Conservation (phyloP, 2,888 invertebrate species). For the Spicauda simplicius region DNA sequence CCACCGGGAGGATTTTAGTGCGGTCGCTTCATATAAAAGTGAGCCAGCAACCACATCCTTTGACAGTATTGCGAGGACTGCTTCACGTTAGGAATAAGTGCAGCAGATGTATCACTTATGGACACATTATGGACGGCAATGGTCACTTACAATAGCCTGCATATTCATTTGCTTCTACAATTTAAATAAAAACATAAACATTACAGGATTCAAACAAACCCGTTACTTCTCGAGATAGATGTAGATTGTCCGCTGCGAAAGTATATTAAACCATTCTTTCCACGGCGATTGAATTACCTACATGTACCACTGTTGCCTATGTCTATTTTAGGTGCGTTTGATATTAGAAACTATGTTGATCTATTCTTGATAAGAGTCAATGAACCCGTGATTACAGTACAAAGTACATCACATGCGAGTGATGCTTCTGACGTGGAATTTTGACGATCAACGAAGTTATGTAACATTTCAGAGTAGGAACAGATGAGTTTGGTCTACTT, state of each 20-base stretch:
- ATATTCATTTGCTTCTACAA: too few species aligned
- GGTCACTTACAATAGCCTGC: too few species aligned
- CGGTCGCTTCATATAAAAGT: too few species aligned
- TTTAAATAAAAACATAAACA: too few species aligned
- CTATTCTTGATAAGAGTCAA: conserved; percentile 33
- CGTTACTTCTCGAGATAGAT: too few species aligned
- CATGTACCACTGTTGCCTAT: background rate
- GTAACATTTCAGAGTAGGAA: background rate
- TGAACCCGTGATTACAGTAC: conserved; percentile 33
- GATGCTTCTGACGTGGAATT: background rate
- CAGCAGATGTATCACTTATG: too few species aligned
- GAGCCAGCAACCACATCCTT: too few species aligned
- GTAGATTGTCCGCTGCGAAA: background rate
- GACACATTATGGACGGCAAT: too few species aligned
- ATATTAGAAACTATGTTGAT: conserved; percentile 27
- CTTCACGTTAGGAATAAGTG: too few species aligned
- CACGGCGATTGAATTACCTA: conserved; percentile 10
- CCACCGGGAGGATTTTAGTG: too few species aligned
- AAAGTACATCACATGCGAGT: conserved; percentile 13
- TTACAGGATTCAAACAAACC: too few species aligned
- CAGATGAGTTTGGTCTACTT: background rate
- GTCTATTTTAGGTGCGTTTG: conserved; percentile 19
- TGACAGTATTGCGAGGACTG: too few species aligned
- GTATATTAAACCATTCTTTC: background rate
- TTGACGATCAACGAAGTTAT: background rate